These are phyloP conservation scores for Anoncus sp. DNA, from an alignment of 2,888 invertebrate species.

Conservation along the genomic window DNA sequence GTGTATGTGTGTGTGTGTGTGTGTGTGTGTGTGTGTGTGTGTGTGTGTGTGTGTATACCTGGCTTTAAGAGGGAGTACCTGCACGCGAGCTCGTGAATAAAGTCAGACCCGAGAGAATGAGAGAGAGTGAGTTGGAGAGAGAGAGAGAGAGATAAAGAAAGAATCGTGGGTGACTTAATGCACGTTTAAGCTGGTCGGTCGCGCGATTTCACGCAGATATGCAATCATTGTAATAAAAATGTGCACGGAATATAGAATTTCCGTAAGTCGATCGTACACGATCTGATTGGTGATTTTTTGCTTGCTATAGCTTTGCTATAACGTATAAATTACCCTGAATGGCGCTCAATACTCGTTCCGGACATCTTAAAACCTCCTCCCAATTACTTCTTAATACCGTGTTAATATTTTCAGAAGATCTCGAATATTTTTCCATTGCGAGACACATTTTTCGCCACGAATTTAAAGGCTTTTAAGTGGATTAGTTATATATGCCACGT, in stretches of 20 bases:
- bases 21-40: neutral
- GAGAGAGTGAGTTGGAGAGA: slow-evolving; percentile 9
- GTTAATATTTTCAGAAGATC: too few species aligned
- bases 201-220: slow-evolving; percentile 38
- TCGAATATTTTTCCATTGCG: neutral
- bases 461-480: slow-evolving; percentile 8
- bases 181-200: slow-evolving; percentile 25
- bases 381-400: too few species aligned
- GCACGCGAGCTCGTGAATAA: slow-evolving; percentile 60
- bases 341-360: neutral
- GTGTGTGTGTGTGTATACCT: neutral
- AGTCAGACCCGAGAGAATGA: slow-evolving; percentile 24
- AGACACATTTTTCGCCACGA: too few species aligned
- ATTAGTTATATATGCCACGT: slow-evolving; percentile 2
- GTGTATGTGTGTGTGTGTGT: too few species aligned
- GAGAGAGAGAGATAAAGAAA: slow-evolving; percentile 16
- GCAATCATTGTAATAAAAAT: slow-evolving; percentile 5
- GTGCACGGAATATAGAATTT: slow-evolving; percentile 11
- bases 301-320: neutral
- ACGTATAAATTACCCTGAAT: neutral
- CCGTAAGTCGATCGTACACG: slow-evolving; percentile 17
- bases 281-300: neutral
- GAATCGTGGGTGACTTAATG: slow-evolving; percentile 45
- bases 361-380: neutral
- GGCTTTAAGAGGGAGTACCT: slow-evolving; percentile 21